phyloP scores from a whole-genome alignment of 2,888 invertebrate species.

The Agonopterix arenella region DNA sequence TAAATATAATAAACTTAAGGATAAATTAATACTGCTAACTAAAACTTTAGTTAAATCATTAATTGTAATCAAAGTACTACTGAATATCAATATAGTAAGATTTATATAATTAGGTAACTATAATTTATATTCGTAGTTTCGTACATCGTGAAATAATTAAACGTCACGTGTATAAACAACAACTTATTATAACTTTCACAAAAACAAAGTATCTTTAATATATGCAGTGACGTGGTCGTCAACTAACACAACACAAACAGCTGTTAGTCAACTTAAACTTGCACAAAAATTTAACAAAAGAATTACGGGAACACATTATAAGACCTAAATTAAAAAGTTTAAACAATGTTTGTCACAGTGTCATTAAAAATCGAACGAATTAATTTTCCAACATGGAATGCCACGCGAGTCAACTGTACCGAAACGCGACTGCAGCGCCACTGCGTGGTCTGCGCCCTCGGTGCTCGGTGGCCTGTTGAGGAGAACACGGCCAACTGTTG shows the following conservation, averaged over 20 bases:
- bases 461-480: not conserved
- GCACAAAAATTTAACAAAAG: too few relatives aligned
- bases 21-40: too few relatives aligned
- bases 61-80: too few relatives aligned
- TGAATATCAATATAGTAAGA: too few relatives aligned
- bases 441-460: constrained; percentile 11
- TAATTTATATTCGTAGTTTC: too few relatives aligned
- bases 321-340: not conserved
- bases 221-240: not conserved
- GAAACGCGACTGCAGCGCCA: constrained; percentile 16
- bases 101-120: too few relatives aligned
- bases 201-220: not conserved
- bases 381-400: constrained; percentile 22
- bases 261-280: not conserved
- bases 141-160: too few relatives aligned
- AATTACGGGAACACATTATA: too few relatives aligned
- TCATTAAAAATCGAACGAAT: constrained; percentile 4
- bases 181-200: not conserved
- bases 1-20: too few relatives aligned
- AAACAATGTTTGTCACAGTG: constrained; percentile 7
- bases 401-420: constrained; percentile 19
- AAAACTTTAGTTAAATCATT: too few relatives aligned
- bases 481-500: not conserved
- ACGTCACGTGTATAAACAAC: too few relatives aligned
- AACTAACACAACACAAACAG: not conserved